Evolutionary conservation across 2,888 invertebrate species (phyloP).

Genomic region (Clitarchus hookeri): DNA sequence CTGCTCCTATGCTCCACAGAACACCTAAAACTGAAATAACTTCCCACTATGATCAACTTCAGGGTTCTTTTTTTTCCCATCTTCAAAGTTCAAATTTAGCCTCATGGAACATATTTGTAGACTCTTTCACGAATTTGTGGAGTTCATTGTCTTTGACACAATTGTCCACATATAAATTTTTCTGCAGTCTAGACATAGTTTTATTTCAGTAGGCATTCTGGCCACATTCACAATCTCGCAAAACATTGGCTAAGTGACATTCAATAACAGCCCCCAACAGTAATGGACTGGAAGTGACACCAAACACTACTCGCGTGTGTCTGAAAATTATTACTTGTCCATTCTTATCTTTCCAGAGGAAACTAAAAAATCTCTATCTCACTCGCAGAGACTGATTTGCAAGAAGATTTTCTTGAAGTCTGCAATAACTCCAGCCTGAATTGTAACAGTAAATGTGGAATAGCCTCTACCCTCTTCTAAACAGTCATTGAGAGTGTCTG

Average conservation of each 20-base stretch:
- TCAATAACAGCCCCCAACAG: too few species aligned
- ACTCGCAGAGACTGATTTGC: not conserved
- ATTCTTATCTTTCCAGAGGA: not conserved
- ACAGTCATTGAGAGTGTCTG: conserved; percentile 45
- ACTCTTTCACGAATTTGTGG: not conserved
- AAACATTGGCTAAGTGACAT: too few species aligned
- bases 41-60: not conserved
- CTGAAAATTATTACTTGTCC: not conserved
- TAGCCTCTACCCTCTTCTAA: conserved; percentile 41
- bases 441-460: conserved; percentile 1
- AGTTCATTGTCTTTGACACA: not conserved
- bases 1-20: not conserved
- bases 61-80: not conserved
- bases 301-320: too few species aligned
- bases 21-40: not conserved
- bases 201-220: not conserved
- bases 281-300: conserved; percentile 29
- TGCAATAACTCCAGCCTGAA: not conserved
- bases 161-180: conserved; percentile 3
- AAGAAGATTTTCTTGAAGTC: conserved; percentile 5
- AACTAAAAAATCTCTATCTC: not conserved
- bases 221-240: too few species aligned
- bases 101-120: not conserved
- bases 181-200: not conserved
- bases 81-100: conserved; percentile 10